Base-by-base conservation (phyloP, 2,113 vertebrate species). In the Probosciger aterrimus region DNA sequence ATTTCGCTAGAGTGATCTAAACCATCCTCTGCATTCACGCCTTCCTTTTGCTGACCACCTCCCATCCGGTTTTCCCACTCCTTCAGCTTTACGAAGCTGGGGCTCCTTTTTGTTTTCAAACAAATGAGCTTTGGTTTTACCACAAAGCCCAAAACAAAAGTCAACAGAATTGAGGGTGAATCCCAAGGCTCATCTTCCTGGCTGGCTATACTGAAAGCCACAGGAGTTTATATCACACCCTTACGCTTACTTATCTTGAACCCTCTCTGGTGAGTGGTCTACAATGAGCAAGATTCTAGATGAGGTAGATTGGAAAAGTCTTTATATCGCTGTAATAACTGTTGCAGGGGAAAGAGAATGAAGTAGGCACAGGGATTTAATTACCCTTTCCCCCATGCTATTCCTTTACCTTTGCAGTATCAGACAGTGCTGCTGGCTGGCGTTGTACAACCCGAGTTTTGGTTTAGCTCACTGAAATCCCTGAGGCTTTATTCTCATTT, bases 281-380 rank as follows among this genome's bases (percentile, higher is more conserved):
- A 14, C 9, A n/a, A 69, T 37, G 18, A 88, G 35, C 62, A 95
- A 81, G 19, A 24, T 67, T 70, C 62, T 22, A 95, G 59, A 86
- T 93, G 96, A 96, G 95, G 96, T 96, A 96, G 96, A 85, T 19
- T 22, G 35, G 77, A 92, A 41, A 70, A 79, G 53, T n/a, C 84
- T 75, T 88, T 84, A 1, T 84, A 80, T 63, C 5, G 5, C 22
- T 65, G 4, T 49, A 57, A 69, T 9, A 37, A 84, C 33, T 46
- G 27, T 62, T 88, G 47, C 2, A 1, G 31, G n/a, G 60, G 30
- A 77, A 43, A 39, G 17, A 62, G 69, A 73, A 46, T 23, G 9
- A 71, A 81, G 47, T 9, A 84, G 44, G 19, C 35, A 74, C 50
- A 75, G 44, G 39, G 76, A 84, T 84, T 67, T 43, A 59, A 46